Percentiles rank a stretch among this genome's conserved stretches.
Evolutionary conservation across 2,888 invertebrate species (phyloP).

Genomic region (Dynastes maya): DNA sequence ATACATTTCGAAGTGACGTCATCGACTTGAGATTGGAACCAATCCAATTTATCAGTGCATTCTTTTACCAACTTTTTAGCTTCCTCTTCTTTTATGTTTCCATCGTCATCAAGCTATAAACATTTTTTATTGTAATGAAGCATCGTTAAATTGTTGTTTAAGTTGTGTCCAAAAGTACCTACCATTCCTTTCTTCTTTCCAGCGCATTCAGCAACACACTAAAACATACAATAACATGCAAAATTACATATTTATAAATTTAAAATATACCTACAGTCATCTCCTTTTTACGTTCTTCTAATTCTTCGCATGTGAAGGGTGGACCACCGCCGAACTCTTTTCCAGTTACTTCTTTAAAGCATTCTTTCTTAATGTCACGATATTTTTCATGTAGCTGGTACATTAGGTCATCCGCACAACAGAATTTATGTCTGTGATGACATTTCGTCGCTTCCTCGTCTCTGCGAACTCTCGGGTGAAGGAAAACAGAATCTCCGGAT

Average conservation of each 20-base stretch:
- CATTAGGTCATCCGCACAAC: constrained; percentile 64
- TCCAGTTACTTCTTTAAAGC: constrained; percentile 64
- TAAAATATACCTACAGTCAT: constrained; percentile 63
- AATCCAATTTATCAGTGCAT: constrained; percentile 62
- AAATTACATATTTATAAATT: background rate
- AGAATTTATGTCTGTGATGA: constrained; percentile 60
- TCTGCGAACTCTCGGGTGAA: constrained; percentile 58
- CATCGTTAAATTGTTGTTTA: background rate
- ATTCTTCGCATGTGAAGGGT: constrained; percentile 65
- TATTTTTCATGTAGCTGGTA: constrained; percentile 61
- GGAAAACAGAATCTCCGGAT: constrained; percentile 45
- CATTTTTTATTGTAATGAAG: constrained; percentile 21
- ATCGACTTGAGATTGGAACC: constrained; percentile 64
- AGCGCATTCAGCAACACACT: constrained; percentile 68
- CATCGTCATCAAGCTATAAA: constrained; percentile 64
- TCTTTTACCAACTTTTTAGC: constrained; percentile 62
- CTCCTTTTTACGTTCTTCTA: constrained; percentile 64
- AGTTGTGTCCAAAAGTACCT: constrained; percentile 59
- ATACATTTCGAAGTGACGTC: constrained; percentile 65
- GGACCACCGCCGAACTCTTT: constrained; percentile 57
- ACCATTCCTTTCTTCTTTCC: constrained; percentile 66
- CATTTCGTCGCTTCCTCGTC: constrained; percentile 64
- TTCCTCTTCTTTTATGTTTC: constrained; percentile 64
- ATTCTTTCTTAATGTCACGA: constrained; percentile 62
- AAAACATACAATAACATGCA: constrained; percentile 55